These are phyloP conservation scores for Cephus pygmeus DNA, from an alignment of 2,888 invertebrate species.

Conservation along the genomic window DNA sequence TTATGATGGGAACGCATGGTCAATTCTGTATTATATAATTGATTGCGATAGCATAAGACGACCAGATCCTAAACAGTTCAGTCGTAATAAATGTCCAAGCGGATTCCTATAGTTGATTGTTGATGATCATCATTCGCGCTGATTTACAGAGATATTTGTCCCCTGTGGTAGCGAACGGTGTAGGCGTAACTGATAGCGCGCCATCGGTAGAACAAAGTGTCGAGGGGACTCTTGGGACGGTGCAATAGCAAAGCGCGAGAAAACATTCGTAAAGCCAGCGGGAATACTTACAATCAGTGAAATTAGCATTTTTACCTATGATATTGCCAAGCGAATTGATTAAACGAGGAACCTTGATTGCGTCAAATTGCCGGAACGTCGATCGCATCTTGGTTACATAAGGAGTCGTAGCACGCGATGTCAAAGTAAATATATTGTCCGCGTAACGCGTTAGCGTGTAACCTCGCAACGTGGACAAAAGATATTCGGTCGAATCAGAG, in stretches of 20 bases:
- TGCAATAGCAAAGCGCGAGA: neutral
- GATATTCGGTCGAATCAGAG: neutral
- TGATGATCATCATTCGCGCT: slow-evolving; percentile 26
- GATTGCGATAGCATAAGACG: neutral
- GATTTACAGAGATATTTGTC: slow-evolving; percentile 34
- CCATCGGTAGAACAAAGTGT: slow-evolving; percentile 12
- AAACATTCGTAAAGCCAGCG: neutral
- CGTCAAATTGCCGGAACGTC: slow-evolving; percentile 48
- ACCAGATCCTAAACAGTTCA: neutral
- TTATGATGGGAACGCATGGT: neutral
- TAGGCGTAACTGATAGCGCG: slow-evolving; percentile 31
- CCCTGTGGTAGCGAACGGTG: slow-evolving; percentile 32
- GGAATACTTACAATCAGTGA: slow-evolving; percentile 7
- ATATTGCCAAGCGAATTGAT: slow-evolving; percentile 38
- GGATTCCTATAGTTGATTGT: neutral
- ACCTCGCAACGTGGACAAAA: neutral
- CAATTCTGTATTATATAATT: neutral
- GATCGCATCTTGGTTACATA: slow-evolving; percentile 26
- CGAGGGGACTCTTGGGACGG: neutral
- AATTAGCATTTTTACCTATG: slow-evolving; percentile 32
- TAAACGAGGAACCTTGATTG: slow-evolving; percentile 46
- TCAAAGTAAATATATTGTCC: neutral
- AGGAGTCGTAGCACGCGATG: slow-evolving; percentile 11
- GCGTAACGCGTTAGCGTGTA: neutral
- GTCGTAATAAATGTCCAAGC: neutral